These are phyloP conservation scores for Tryphoninae sp. DNA, from an alignment of 2,888 invertebrate species.

Conservation along the genomic window DNA sequence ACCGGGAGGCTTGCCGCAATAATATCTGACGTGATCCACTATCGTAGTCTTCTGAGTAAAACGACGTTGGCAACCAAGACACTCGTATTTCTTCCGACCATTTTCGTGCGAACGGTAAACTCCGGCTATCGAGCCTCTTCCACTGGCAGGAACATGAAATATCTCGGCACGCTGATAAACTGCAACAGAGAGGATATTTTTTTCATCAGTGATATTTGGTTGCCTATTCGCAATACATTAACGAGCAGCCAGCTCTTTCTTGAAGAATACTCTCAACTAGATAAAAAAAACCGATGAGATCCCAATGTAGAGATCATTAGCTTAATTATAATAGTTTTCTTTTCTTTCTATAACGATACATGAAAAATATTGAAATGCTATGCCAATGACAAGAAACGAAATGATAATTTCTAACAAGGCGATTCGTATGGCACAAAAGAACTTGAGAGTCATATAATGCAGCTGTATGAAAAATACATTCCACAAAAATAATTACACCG, in stretches of 20 bases:
- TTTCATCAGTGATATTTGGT: background rate
- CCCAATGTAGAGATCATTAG: background rate
- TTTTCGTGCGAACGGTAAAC: slow-evolving; percentile 55
- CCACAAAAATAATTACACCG: background rate
- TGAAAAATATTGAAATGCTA: background rate
- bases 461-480: background rate
- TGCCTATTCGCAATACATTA: slow-evolving; percentile 1
- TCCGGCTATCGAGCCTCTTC: slow-evolving; percentile 62
- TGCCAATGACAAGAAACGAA: slow-evolving; percentile 1
- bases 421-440: background rate
- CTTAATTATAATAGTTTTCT: background rate
- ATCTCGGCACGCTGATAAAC: slow-evolving; percentile 31
- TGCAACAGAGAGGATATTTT: slow-evolving; percentile 51
- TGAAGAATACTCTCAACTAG: background rate
- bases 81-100: slow-evolving; percentile 70
- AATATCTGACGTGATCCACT: slow-evolving; percentile 73
- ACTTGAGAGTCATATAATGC: slow-evolving; percentile 4
- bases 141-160: slow-evolving; percentile 52
- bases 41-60: slow-evolving; percentile 71
- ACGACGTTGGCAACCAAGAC: slow-evolving; percentile 69
- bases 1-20: slow-evolving; percentile 73
- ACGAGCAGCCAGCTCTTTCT: background rate
- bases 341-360: background rate
- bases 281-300: background rate
- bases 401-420: background rate